Conservation (phyloP, 2,888 invertebrate species). For the Lasioglossum lativentre region DNA sequence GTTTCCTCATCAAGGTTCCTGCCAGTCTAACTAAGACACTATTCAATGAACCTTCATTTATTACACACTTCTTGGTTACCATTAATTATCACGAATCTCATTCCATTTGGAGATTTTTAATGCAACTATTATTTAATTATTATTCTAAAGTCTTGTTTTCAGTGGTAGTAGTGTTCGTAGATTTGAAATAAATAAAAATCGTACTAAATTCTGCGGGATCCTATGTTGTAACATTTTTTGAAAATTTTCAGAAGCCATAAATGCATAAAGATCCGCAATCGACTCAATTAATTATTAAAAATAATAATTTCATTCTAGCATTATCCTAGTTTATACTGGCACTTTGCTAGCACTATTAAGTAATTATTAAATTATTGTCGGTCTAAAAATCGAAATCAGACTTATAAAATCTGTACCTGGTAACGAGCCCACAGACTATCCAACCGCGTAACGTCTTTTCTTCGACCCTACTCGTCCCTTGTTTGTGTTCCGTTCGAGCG, state of each 20-base stretch:
- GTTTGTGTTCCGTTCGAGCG: slow-evolving; percentile 33
- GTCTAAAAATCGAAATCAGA: not conserved
- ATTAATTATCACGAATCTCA: not conserved
- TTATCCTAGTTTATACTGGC: too few relatives aligned
- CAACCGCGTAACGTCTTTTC: not conserved
- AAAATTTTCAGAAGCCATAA: too few relatives aligned
- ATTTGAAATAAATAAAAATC: too few relatives aligned
- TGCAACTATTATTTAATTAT: not conserved
- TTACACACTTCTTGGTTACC: not conserved
- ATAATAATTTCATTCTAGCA: too few relatives aligned
- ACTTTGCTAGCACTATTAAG: too few relatives aligned
- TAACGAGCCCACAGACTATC: not conserved
- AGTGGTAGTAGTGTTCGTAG: too few relatives aligned
- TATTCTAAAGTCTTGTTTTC: too few relatives aligned
- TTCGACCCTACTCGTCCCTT: not conserved
- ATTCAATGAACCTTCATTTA: not conserved
- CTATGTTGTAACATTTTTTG: too few relatives aligned
- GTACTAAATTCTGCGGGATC: too few relatives aligned
- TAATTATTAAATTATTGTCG: not conserved
- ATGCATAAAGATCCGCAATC: too few relatives aligned
- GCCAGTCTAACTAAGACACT: not conserved
- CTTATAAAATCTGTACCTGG: slow-evolving; percentile 21
- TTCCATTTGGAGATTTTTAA: not conserved
- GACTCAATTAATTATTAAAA: too few relatives aligned
- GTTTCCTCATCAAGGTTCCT: not conserved